Percentiles rank a stretch among this genome's conserved stretches.
Conservation (phyloP, 2,888 invertebrate genomes). For the Tanytarsus gracilentus region DNA sequence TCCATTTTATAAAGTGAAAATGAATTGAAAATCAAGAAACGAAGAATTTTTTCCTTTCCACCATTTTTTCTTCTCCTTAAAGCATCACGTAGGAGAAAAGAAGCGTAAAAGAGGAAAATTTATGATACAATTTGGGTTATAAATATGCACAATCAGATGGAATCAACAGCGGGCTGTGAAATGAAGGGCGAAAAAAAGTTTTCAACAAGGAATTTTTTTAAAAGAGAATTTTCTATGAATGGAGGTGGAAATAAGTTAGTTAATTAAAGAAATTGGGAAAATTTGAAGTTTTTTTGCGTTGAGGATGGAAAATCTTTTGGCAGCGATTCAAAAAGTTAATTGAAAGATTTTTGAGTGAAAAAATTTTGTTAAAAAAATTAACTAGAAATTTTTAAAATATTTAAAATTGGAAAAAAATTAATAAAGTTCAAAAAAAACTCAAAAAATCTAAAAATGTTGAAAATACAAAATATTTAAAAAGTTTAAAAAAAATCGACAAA, state of each 20-base stretch:
- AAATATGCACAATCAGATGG: slow-evolving; percentile 21
- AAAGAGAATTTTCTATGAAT: background rate
- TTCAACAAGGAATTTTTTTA: background rate
- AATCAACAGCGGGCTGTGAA: slow-evolving; percentile 2
- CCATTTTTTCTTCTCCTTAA: background rate
- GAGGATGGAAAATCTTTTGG: background rate
- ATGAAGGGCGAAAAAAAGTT: background rate
- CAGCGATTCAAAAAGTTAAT: no score
- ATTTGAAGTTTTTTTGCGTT: background rate
- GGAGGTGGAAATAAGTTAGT: slow-evolving; percentile 6
- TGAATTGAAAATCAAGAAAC: no score
- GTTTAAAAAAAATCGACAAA: no score
- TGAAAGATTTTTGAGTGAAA: no score
- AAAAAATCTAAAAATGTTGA: no score
- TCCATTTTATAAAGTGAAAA: no score
- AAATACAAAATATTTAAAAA: no score
- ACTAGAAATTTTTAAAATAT: no score
- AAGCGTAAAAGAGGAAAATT: background rate
- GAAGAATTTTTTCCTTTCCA: background rate
- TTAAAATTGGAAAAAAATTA: no score
- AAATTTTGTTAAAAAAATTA: no score
- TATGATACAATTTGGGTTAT: slow-evolving; percentile 20
- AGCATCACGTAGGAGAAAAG: background rate
- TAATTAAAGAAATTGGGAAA: slow-evolving; percentile 3
- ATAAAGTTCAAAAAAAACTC: no score